phyloP scores from a whole-genome alignment of 2,797 vertebrate species.

The Morus bassanus region DNA sequence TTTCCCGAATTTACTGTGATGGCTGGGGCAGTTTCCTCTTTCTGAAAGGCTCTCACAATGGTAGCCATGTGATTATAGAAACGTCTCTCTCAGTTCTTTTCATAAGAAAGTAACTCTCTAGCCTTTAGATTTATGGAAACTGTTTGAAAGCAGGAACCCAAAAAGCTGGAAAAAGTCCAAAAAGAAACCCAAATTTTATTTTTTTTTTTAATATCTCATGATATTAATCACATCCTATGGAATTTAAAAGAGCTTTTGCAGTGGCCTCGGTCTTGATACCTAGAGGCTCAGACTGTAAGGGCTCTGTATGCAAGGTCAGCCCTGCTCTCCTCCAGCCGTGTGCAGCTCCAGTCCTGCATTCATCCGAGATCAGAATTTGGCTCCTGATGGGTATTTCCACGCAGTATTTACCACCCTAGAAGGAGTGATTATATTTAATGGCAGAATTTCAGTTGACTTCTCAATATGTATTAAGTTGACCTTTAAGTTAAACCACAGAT shows the following conservation, averaged over 20 bases:
- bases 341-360: not conserved
- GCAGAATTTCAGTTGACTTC: slow-evolving; percentile 63
- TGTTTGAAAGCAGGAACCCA: not conserved
- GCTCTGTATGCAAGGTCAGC: not conserved
- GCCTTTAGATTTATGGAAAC: not conserved
- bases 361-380: not conserved
- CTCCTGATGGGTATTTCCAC: not conserved
- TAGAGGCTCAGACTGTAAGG: not conserved
- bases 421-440: slow-evolving; percentile 58
- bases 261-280: not conserved
- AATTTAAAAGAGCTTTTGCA: slow-evolving; percentile 9
- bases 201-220: not conserved
- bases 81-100: not conserved
- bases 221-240: not conserved
- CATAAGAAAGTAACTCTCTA: not conserved
- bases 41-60: not conserved
- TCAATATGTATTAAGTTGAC: slow-evolving; percentile 64
- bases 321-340: not conserved
- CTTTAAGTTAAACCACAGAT: slow-evolving; percentile 64
- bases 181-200: not conserved
- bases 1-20: not conserved
- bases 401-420: slow-evolving; percentile 48
- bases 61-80: not conserved
- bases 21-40: not conserved
- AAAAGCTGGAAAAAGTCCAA: not conserved